Percentiles rank a stretch among this genome's conserved stretches.
Evolutionary conservation across 2,888 invertebrate genomes (phyloP).

Genomic region (Archaeoteleia sp.): DNA sequence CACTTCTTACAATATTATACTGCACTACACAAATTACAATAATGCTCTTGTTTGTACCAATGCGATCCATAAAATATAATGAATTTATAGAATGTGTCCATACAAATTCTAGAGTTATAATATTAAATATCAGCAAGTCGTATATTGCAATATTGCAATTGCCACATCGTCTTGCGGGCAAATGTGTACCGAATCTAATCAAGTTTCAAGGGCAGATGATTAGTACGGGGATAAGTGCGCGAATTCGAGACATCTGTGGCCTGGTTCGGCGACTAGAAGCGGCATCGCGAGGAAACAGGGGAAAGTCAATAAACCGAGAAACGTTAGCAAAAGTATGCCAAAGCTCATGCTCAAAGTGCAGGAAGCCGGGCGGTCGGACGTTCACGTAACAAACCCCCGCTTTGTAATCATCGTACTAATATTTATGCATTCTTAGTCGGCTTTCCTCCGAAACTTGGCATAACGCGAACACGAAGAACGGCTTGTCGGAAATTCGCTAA

Average conservation of each 20-base stretch:
- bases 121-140: too few species aligned
- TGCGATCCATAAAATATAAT: too few species aligned
- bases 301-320: conserved; percentile 54
- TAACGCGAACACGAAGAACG: conserved; percentile 19
- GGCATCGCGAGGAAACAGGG: conserved; percentile 19
- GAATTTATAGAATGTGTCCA: too few species aligned
- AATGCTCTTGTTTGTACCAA: too few species aligned
- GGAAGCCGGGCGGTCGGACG: neutral
- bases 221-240: neutral
- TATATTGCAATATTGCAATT: too few species aligned
- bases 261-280: conserved; percentile 31
- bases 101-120: too few species aligned
- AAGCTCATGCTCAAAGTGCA: conserved; percentile 12
- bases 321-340: conserved; percentile 47
- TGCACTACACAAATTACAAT: too few species aligned
- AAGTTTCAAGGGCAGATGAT: conserved; percentile 27
- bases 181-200: too few species aligned
- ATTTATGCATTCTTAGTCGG: conserved; percentile 45
- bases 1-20: too few species aligned
- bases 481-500: conserved; percentile 64
- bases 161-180: too few species aligned
- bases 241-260: conserved; percentile 30
- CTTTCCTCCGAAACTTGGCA: conserved; percentile 39
- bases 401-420: conserved; percentile 35
- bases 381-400: conserved; percentile 2